Evolutionary conservation across 2,113 vertebrate species (phyloP).

Genomic region (Vulpes vulpes): DNA sequence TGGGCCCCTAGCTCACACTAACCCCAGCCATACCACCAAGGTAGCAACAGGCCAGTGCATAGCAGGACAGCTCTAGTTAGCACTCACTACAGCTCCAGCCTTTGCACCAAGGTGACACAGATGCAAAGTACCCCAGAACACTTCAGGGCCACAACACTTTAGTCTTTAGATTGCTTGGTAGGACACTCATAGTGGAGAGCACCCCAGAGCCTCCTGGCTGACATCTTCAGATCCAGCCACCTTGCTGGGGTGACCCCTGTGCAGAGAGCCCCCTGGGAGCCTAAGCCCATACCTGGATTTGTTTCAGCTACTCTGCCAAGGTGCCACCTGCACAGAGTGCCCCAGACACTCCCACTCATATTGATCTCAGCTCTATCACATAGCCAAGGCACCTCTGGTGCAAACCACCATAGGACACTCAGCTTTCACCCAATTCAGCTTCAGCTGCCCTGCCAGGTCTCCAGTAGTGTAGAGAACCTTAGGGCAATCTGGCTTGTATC

Average conservation of each 20-base stretch:
- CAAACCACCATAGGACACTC: background rate
- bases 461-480: background rate
- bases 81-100: background rate
- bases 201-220: background rate
- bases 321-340: background rate
- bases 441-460: background rate
- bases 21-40: background rate
- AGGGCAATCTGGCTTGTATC: background rate
- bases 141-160: background rate
- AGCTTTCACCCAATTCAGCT: background rate
- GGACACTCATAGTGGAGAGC: background rate
- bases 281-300: background rate
- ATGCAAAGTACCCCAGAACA: background rate
- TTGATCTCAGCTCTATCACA: background rate
- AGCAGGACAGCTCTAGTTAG: background rate
- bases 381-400: background rate
- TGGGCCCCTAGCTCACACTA: background rate
- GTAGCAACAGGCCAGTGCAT: background rate
- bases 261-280: background rate
- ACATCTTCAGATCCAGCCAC: background rate
- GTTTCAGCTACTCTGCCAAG: background rate
- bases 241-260: background rate
- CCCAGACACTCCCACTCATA: background rate
- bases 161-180: background rate
- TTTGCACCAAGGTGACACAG: background rate